Conservation (phyloP, 2,113 vertebrate genomes). For the Sakesphorus luctuosus region DNA sequence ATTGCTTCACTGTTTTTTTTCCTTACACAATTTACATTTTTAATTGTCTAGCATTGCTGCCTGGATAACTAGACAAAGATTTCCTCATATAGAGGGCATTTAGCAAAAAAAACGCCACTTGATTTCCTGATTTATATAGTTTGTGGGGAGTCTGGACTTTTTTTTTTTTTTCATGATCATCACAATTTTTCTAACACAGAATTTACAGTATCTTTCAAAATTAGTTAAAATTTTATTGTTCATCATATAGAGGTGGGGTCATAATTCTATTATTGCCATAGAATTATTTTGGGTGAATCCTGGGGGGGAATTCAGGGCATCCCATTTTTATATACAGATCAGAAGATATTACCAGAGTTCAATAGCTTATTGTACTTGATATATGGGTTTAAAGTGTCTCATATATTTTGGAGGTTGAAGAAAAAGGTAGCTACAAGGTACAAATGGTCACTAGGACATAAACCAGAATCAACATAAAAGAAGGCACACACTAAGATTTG, state of each 20-base stretch:
- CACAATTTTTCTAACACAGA: background rate
- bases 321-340: background rate
- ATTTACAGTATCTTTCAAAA: background rate
- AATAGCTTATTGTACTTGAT: background rate
- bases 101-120: accelerated
- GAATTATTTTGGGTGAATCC: background rate
- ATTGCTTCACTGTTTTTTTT: background rate
- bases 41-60: background rate
- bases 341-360: background rate
- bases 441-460: background rate
- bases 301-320: background rate
- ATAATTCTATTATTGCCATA: background rate
- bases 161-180: background rate
- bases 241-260: background rate
- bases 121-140: background rate
- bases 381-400: accelerated
- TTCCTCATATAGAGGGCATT: background rate
- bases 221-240: background rate
- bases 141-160: background rate
- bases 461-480: background rate
- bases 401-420: background rate
- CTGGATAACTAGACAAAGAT: background rate
- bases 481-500: background rate
- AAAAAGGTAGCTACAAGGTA: background rate
- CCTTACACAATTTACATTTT: background rate